Evolutionary conservation across 2,888 invertebrate species (phyloP), one percentile per base, ranked within the genome.

Genomic region (Cheilosia scutellata): DNA sequence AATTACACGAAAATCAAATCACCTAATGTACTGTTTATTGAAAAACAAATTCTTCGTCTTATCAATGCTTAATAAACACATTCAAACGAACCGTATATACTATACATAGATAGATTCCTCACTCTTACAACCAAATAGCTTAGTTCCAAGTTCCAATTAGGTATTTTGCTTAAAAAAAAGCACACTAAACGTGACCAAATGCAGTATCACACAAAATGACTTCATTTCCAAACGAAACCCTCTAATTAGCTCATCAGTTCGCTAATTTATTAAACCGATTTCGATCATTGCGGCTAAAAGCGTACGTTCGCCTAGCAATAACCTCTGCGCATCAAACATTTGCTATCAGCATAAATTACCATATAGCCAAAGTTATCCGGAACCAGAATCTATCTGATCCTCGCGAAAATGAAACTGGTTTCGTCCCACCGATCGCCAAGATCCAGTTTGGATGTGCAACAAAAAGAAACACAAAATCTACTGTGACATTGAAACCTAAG

Each of bases 371-470:
- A 25, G 31, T 20, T 47, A 65, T 74, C 66, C 42, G 70, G 51
- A 75, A 84, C 79, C 63, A 84, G 79, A 84, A 79, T 75, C 63
- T 42, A 79, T 75, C 63, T 42, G 7, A 77, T 82, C 82, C 82
- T 70, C 71, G 47, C 16, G 53, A 65, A 66, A 62, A 60, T 49
- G 47, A 82, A 82, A 82, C 82, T 66, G 82, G 82, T 82, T 82
- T 72, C 40, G 60, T 60, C 51, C 51, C 25, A 37, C 13, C 47
- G 13, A n/a, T 4, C 42, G 6, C n/a, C 20, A 47, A 82, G 58
- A 75, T 76, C 80, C 80, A 71, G 75, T 84, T 80, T 84, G 40
- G 13, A 44, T 49, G 53, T 75, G 66, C 72, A 78, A 68, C 53
- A 47, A 20, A 71, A 78, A 60, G 62, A 42, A 72, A 49, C 62